Conservation (phyloP, 2,113 vertebrate species). For the Lasiurus borealis region DNA sequence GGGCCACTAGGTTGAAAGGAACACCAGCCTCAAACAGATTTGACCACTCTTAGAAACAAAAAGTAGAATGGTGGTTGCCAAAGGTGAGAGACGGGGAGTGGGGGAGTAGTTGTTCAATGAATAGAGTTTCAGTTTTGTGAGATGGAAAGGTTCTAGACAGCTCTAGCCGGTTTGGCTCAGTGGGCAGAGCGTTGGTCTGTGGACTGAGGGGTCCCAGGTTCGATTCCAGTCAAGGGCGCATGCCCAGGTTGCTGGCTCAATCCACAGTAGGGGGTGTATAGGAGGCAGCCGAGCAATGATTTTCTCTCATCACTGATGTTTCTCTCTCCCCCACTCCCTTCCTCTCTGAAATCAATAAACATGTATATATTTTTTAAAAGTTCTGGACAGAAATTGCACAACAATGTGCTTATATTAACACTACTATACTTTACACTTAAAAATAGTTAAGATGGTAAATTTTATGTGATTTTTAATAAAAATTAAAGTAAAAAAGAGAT, state of each 20-base stretch:
- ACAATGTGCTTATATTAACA: background rate
- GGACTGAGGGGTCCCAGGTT: too few relatives aligned
- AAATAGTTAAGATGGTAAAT: background rate
- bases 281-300: too few relatives aligned
- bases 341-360: too few relatives aligned
- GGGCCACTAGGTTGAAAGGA: constrained; percentile 36
- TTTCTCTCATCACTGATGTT: too few relatives aligned
- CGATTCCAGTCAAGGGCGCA: too few relatives aligned
- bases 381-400: background rate
- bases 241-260: too few relatives aligned
- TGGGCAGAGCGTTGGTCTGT: too few relatives aligned
- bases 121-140: background rate
- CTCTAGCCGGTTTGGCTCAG: too few relatives aligned
- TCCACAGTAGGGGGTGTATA: too few relatives aligned
- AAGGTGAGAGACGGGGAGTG: background rate
- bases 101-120: background rate
- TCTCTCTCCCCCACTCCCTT: too few relatives aligned
- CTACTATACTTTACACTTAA: background rate
- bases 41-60: background rate
- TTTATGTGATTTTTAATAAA: background rate
- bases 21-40: background rate
- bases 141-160: background rate
- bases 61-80: background rate
- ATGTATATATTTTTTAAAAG: background rate
- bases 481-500: background rate